Evolutionary conservation across 2,113 vertebrate species (phyloP).

Genomic region (Urocolius indicus): DNA sequence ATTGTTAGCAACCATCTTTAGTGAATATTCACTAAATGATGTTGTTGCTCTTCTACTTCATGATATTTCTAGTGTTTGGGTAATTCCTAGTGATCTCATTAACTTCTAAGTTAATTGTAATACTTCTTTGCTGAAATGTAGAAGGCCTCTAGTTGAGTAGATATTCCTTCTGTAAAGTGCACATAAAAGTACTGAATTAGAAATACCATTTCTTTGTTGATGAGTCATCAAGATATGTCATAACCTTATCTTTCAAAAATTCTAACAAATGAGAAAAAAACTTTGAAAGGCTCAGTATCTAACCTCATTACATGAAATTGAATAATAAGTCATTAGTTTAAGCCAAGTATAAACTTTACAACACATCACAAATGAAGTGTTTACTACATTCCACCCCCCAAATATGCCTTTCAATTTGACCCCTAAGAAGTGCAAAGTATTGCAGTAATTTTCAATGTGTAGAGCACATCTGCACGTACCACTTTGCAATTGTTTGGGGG

Average conservation of each 20-base stretch:
- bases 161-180: neutral
- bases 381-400: neutral
- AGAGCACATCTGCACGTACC: neutral
- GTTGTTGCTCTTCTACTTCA: neutral
- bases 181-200: neutral
- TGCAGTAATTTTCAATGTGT: neutral
- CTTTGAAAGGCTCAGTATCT: neutral
- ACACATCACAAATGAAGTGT: neutral
- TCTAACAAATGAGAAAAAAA: neutral
- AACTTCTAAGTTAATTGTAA: neutral
- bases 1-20: neutral
- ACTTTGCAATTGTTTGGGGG: neutral
- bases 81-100: neutral
- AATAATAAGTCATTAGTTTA: neutral
- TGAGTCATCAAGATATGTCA: neutral
- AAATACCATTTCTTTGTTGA: neutral
- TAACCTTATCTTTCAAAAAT: neutral
- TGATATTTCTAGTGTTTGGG: neutral
- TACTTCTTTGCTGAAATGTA: neutral
- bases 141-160: neutral
- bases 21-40: neutral
- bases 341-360: neutral
- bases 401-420: neutral
- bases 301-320: neutral
- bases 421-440: neutral